Evolutionary conservation across 2,888 invertebrate species (phyloP).

Genomic region (Escarpia spicata): DNA sequence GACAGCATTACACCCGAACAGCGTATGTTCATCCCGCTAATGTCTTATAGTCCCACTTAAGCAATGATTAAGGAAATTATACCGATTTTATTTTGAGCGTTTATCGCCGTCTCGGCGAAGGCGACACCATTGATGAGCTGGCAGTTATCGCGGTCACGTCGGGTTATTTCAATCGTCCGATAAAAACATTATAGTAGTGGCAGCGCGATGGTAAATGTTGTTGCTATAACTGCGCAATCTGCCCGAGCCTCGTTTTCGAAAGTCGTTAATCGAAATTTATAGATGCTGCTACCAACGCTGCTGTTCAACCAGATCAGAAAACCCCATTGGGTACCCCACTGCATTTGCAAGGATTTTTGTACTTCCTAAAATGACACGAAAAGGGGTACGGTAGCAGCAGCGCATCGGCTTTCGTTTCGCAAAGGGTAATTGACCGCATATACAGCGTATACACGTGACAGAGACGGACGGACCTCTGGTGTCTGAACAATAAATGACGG

Average conservation of each 20-base stretch:
- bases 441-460: no score
- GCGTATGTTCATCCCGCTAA: not conserved
- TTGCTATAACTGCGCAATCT: not conserved
- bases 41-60: not conserved
- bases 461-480: no score
- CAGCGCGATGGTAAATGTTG: not conserved
- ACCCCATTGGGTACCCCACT: no score
- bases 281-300: not conserved
- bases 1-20: no score
- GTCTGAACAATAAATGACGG: no score
- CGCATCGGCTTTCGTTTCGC: no score
- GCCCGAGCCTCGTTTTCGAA: not conserved
- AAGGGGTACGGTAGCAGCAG: no score
- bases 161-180: not conserved
- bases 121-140: not conserved
- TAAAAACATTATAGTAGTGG: not conserved
- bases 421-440: no score
- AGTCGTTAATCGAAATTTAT: not conserved
- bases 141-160: not conserved
- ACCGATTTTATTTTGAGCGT: not conserved
- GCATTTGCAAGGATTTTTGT: no score
- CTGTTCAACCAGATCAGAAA: not conserved
- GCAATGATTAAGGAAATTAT: not conserved
- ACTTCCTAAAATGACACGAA: no score
- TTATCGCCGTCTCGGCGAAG: not conserved